Evolutionary conservation across 1,140 invertebrate species (phyloP).

Genomic region (Temnothorax curvispinosus): DNA sequence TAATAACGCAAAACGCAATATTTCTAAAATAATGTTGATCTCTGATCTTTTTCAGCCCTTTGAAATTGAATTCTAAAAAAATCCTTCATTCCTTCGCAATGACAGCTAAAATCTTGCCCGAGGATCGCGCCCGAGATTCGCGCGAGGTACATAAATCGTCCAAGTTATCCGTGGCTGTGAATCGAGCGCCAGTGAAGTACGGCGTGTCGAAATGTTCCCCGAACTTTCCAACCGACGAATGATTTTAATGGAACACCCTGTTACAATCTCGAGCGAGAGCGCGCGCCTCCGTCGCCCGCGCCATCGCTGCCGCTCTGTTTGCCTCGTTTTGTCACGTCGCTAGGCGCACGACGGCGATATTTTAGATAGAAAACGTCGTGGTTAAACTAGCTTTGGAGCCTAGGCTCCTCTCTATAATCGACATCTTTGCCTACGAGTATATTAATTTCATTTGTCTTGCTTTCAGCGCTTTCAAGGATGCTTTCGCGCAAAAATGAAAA

Average conservation of each 20-base stretch:
- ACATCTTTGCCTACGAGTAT: not conserved
- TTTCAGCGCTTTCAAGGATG: not conserved
- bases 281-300: not conserved
- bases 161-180: conserved; percentile 36
- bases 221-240: conserved; percentile 37
- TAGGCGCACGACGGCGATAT: conserved; percentile 40
- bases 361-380: conserved; percentile 36
- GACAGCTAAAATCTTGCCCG: not conserved
- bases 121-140: conserved; percentile 20
- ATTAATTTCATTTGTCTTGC: conserved; percentile 27
- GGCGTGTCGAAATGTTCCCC: conserved; percentile 46
- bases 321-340: conserved; percentile 45
- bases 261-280: conserved; percentile 26
- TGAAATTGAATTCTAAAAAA: conserved; percentile 3
- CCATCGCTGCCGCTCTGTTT: not conserved
- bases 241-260: conserved; percentile 51
- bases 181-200: conserved; percentile 44
- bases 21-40: not conserved
- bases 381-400: conserved; percentile 1
- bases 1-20: not conserved
- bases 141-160: conserved; percentile 29
- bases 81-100: not conserved
- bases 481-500: not conserved
- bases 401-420: conserved; percentile 22
- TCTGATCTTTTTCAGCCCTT: not conserved